Conservation (phyloP, 35 echinoderm and acorn worm species). For the Diadema setosum region DNA sequence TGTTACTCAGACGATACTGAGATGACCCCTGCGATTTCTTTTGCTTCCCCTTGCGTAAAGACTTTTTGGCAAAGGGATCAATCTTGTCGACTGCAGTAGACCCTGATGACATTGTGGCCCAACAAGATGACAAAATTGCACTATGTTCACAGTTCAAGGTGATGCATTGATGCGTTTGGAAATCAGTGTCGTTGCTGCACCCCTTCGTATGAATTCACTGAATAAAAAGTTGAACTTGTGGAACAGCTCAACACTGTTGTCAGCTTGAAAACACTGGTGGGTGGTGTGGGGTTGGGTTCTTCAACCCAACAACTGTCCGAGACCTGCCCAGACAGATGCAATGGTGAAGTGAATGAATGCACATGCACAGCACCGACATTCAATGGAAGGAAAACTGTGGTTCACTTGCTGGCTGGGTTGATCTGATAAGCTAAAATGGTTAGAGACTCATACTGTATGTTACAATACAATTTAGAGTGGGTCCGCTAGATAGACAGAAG, state of each 20-base stretch:
- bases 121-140: slow-evolving; percentile 23
- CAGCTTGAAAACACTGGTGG: too few relatives aligned
- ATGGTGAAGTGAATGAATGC: neutral
- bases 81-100: slow-evolving; percentile 93
- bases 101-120: slow-evolving; percentile 83
- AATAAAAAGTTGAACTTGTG: too few relatives aligned
- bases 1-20: slow-evolving; percentile 91
- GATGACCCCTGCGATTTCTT: slow-evolving; percentile 99
- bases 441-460: too few relatives aligned
- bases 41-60: slow-evolving; percentile 97
- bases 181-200: neutral
- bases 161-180: slow-evolving; percentile 10
- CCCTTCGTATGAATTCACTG: neutral
- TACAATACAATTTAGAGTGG: too few relatives aligned
- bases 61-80: slow-evolving; percentile 97
- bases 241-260: too few relatives aligned
- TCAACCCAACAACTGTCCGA: too few relatives aligned
- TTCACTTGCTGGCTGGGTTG: too few relatives aligned
- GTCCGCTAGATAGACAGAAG: too few relatives aligned
- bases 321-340: neutral
- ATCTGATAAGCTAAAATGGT: too few relatives aligned
- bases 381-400: too few relatives aligned
- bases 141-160: neutral
- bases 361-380: too few relatives aligned
- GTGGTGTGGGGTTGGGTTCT: too few relatives aligned